Evolutionary conservation across 2,888 invertebrate genomes (phyloP).

Genomic region (Cremastinae sp.): DNA sequence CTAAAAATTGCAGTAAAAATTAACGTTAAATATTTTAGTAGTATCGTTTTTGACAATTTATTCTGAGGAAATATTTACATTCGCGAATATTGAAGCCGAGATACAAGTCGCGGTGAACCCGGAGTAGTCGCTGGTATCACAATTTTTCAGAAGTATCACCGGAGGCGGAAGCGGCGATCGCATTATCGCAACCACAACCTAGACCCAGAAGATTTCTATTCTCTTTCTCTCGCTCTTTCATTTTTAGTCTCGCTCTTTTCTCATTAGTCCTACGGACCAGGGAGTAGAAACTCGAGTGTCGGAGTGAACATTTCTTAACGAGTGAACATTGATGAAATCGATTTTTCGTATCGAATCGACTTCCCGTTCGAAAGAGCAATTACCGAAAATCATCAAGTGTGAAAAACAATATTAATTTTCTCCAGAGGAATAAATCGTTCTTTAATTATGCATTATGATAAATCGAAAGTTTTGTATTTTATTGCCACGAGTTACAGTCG

Average conservation of each 20-base stretch:
- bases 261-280: slow-evolving; percentile 25
- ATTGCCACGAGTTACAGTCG: background rate
- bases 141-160: slow-evolving; percentile 51
- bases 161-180: slow-evolving; percentile 63
- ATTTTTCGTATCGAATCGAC: too few species aligned
- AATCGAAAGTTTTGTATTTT: background rate
- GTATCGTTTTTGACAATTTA: too few species aligned
- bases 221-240: slow-evolving; percentile 2
- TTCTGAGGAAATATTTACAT: too few species aligned
- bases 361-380: too few species aligned
- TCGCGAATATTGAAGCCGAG: too few species aligned
- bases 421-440: too few species aligned
- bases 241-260: background rate
- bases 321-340: too few species aligned
- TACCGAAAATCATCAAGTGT: too few species aligned
- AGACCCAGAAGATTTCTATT: slow-evolving; percentile 63
- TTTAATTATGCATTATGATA: too few species aligned
- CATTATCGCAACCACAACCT: slow-evolving; percentile 65
- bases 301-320: background rate
- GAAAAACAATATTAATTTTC: too few species aligned
- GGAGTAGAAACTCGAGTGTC: slow-evolving; percentile 11
- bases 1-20: background rate
- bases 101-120: slow-evolving; percentile 5
- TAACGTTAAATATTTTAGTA: background rate
- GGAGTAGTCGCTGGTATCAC: slow-evolving; percentile 32